These are phyloP conservation scores for Cirrhinus mrigala DNA, from an alignment of 2,797 vertebrate species.

Conservation along the genomic window DNA sequence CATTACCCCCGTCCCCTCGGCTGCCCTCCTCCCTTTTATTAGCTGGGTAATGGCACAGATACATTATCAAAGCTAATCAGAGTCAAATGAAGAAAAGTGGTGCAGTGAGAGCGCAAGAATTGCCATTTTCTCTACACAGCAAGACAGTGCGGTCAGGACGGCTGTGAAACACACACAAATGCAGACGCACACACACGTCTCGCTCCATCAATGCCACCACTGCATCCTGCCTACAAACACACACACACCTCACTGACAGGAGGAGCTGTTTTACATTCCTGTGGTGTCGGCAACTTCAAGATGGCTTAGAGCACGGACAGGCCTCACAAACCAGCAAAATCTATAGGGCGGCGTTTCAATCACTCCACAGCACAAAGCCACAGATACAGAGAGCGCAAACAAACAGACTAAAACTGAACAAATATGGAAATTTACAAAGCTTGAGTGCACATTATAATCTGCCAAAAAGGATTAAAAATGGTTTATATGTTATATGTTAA, in stretches of 20 bases:
- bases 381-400: constrained; percentile 1
- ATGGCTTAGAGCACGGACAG: constrained; percentile 90
- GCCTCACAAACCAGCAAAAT: constrained; percentile 82
- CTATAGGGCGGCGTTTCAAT: constrained; percentile 86
- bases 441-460: neutral
- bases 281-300: constrained; percentile 78
- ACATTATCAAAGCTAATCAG: constrained; percentile 92
- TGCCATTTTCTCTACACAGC: constrained; percentile 75
- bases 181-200: constrained; percentile 18
- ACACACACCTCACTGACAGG: constrained; percentile 61
- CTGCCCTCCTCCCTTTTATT: constrained; percentile 71
- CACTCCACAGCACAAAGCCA: constrained; percentile 78
- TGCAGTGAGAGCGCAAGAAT: constrained; percentile 87
- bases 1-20: constrained; percentile 67
- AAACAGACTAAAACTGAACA: neutral
- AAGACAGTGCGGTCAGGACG: constrained; percentile 36
- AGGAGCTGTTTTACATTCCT: constrained; percentile 88
- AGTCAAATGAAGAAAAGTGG: constrained; percentile 91
- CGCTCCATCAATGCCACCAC: constrained; percentile 29
- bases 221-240: constrained; percentile 7
- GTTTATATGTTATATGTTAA: neutral
- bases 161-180: constrained; percentile 31
- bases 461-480: neutral
- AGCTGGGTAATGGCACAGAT: constrained; percentile 84
- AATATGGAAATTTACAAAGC: neutral